Base-by-base conservation (phyloP, 2,797 vertebrate genomes). In the Myotis myotis region DNA sequence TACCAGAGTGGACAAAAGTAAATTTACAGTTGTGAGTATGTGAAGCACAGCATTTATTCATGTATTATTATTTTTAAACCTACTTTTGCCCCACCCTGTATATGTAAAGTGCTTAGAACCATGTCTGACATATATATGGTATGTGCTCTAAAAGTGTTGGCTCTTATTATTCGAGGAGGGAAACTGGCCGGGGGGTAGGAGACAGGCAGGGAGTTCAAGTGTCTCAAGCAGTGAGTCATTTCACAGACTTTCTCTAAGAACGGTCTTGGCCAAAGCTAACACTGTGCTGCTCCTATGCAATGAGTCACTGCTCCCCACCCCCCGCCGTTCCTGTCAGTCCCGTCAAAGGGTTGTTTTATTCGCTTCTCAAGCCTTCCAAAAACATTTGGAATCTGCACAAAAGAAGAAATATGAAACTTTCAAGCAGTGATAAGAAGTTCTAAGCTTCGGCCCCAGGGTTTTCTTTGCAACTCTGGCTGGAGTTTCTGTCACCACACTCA, bases 351-450 rank as follows among this genome's bases (percentile, higher is more conserved):
- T 49, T 92, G 72, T 38, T 96, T 89, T 76, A 83, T 62, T 92
- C 88, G 90, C 92, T 82, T 79, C 68, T 70, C 47, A 2, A 57
- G 62, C 44, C 84, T 92, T 94, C 92, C 82, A 88, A 81, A 91
- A 91, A 81, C 90, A 89, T 85, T 47, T 93, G 92, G 88, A 91
- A 85, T 79, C 88, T 83, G 64, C 57, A 90, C 93, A 84, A 71
- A 92, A 91, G 72, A 82, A 91, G 75, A 93, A 74, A 94, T 19
- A 85, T 2, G 51, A 95, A 93, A 82, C 96, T n/a, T 84, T 13
- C 10, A 41, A 64, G 47, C 71, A 49, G 38, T 6, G 57, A n/a
- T 55, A 91, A 82, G 38, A 38, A 85, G 66, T n/a, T 16, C 83
- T 55, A 81, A 75, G 25, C 84, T 72, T 74, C 76, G 6, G 79